Base-by-base conservation (phyloP, 2,888 invertebrate genomes). In the Hedya salicella region DNA sequence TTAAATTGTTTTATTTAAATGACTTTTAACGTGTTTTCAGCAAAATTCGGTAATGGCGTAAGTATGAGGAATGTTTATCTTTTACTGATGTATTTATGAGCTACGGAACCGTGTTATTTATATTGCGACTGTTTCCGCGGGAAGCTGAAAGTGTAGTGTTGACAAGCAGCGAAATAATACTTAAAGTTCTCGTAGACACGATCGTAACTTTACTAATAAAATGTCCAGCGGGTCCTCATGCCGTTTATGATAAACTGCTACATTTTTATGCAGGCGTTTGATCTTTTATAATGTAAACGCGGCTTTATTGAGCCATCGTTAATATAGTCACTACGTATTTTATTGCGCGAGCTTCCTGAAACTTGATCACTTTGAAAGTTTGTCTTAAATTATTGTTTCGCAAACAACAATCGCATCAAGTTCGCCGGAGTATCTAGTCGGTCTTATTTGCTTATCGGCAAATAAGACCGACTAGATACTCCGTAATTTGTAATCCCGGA, bases 271-370 rank as follows among this genome's bases (percentile, higher is more conserved):
- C 44, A 17, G 16, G 5, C 44, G 30, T 56, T 44, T 32, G 44
- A 57, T 57, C 57, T 57, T 53, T 46, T 44, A 46, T 46, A 19
- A 46, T 17, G 57, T 57, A 57, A 44, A 57, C 44, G 30, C 32
- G 9, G 4, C 57, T 57, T 57, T 57, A 57, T 44, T 57, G 32
- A 57, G 30, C 42, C 17, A 57, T 57, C 57, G 57, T 32, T 46
- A 32, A 17, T 13, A 32, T 11, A 36, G 8, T 36, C 11, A 16
- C 9, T 19, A 17, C 9, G 16, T 16, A 30, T 44, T 30, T 19
- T 40, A 54, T 21, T 19, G 13, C 8, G 30, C 56, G 17, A 30
- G 44, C 32, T 11, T 48, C 59, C 46, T 39, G 53, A 17, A 39
- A 46, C 44, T 46, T 53, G 44, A 44, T 21, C 21, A 8, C 17